Evolutionary conservation across 2,113 vertebrate genomes (phyloP), one percentile per base, ranked within the genome.

Genomic region (Tinamus guttatus): DNA sequence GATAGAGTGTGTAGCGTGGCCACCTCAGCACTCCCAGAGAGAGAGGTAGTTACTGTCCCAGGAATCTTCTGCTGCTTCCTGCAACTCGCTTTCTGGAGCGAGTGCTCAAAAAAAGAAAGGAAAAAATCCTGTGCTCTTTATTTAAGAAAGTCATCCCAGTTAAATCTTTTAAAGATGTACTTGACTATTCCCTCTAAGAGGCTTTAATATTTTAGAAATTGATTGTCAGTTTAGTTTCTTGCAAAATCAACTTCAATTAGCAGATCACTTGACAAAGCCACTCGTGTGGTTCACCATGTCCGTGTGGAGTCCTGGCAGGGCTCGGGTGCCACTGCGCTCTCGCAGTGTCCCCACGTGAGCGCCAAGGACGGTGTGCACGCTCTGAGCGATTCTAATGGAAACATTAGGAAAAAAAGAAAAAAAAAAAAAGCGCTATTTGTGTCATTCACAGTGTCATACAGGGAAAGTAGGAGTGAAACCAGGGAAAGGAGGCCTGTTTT

Each of bases 181-280:
- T 87, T 83, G 58, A 70, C 62, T 88, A 67, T 74, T 94, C 88
- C 77, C 92, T 94, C 94, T 83, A 82, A 95, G 87, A 96, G 83
- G 85, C 69, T 91, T 97, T 78, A 79, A 51, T 16, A 76, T 81
- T 95, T 96, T 95, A 97, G 94, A 95, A 97, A 94, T 27, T 98
- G 98, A 98, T 98, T 98, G 98, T 98, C 98, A 96, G 91, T 96
- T 97, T 84, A 87, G 83, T 78, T 95, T 17, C 5, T 80, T 89
- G 90, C 0, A 1, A 88, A 95, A 94, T 80, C 89, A 81, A 70
- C 87, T 92, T 78, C 75, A 77, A 94, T 93, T 85, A 97, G 78
- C 70, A 95, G 91, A 87, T 40, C 67, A 76, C 88, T 86, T 78
- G 11, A 64, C 27, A 81, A 94, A 94, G 89, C 87, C 71, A 49